A percentile compares a stretch with the other conserved stretches of the same genome.
Evolutionary conservation across 2,113 vertebrate species (phyloP).

Genomic region (Festucalex cinctus): DNA sequence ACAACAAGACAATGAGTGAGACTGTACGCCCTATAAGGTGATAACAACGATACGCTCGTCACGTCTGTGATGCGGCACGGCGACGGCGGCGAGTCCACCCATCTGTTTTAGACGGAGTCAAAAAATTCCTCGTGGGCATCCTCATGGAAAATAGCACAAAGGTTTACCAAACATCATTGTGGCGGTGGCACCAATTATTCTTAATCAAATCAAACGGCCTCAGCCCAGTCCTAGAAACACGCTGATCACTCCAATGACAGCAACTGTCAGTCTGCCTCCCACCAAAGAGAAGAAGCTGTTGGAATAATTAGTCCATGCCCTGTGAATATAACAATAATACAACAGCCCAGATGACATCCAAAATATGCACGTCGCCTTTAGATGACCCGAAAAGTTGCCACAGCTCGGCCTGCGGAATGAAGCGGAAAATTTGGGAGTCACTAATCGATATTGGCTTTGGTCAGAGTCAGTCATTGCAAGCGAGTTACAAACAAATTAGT

Average conservation of each 20-base stretch:
- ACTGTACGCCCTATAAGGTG: constrained; percentile 71
- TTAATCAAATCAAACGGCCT: constrained; percentile 80
- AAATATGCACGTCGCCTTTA: constrained; percentile 66
- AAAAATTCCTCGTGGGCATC: constrained; percentile 89
- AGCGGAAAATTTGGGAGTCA: constrained; percentile 3
- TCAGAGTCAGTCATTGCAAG: not conserved
- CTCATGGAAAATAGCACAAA: constrained; percentile 81
- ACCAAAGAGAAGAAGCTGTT: constrained; percentile 58
- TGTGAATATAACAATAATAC: constrained; percentile 72
- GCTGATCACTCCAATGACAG: constrained; percentile 78
- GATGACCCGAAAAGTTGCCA: constrained; percentile 64
- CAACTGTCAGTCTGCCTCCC: constrained; percentile 75
- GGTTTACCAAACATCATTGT: constrained; percentile 77
- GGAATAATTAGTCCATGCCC: constrained; percentile 75
- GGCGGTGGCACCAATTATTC: constrained; percentile 78
- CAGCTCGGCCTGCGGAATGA: constrained; percentile 16
- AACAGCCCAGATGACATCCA: constrained; percentile 64
- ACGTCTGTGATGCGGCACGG: constrained; percentile 44
- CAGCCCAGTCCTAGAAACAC: constrained; percentile 57
- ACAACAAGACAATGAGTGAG: constrained; percentile 42
- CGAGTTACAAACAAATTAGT: not conserved
- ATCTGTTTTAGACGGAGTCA: constrained; percentile 80
- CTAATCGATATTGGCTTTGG: not conserved
- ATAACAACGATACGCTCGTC: constrained; percentile 79
- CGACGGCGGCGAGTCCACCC: constrained; percentile 78